Evolutionary conservation across 2,113 vertebrate species (phyloP), one percentile per base, ranked within the genome.

Genomic region (Lipophrys pholis): DNA sequence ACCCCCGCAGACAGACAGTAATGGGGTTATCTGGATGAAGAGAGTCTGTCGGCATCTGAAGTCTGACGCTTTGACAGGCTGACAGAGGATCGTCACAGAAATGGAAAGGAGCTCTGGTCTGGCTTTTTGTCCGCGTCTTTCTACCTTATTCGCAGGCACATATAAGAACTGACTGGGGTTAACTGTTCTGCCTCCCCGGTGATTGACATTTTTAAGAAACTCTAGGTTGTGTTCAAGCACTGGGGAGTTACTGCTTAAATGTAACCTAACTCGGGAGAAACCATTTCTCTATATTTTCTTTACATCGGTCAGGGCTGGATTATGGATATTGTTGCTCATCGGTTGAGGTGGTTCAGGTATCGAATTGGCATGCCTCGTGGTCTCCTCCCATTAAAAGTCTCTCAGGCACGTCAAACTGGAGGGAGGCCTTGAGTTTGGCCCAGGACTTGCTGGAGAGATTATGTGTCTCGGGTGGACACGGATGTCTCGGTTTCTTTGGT

Each of bases 1-100:
- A 46, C 57, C 21, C 1, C 0, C 5, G 0, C 53, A 76, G 81
- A 76, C 70, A 63, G 67, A 50, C 73, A 10, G 49, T 56, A 55
- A 65, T 64, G 65, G 59, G 60, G 62, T 80, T 56, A 70, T 76
- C 70, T 50, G 61, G 67, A 69, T 54, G 56, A 66, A 63, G 78
- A 73, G 63, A 39, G 16, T 61, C 80, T 72, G 36, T 72, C 71
- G 62, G 72, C 6, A n/a, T 14, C 55, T 76, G 51, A 73, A 43
- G 53, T 41, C 51, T 62, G 74, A 81, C 5, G 45, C 68, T 70
- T 82, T 82, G 79, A 70, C 83, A 85, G 73, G 50, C 55, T 8
- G 70, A 58, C 59, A 66, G 39, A 52, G 38, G 60, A 73, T 68
- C 12, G 57, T 14, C 56, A 63, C 49, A 16, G 45, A 70, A 58